Evolutionary conservation across 2,113 vertebrate genomes (phyloP).

Genomic region (Mungos mungo): DNA sequence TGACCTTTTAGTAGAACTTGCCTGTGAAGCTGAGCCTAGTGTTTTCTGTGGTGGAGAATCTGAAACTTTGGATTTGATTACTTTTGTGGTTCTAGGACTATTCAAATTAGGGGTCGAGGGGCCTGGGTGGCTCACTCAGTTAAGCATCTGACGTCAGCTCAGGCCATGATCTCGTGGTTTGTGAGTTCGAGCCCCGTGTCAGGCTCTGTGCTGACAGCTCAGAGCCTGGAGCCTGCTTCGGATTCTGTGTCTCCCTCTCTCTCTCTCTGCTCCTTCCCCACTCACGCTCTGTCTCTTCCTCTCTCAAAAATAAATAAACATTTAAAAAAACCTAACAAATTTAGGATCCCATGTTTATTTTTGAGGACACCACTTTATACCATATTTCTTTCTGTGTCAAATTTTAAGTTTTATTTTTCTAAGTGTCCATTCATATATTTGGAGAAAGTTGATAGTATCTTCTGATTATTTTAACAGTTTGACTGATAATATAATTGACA

Average conservation of each 20-base stretch:
- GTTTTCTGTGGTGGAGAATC: not conserved
- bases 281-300: no score
- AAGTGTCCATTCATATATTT: not conserved
- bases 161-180: no score
- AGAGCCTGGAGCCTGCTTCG: no score
- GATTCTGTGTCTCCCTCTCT: no score
- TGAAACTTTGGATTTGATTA: not conserved
- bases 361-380: not conserved
- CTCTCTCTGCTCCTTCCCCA: no score
- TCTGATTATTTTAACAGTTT: not conserved
- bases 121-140: no score
- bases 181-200: no score
- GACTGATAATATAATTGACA: not conserved
- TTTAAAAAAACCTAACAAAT: not conserved
- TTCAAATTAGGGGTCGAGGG: not conserved
- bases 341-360: accelerated
- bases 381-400: not conserved
- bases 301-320: no score
- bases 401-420: not conserved
- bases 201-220: no score
- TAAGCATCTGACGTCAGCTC: no score
- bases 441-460: not conserved
- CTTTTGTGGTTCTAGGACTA: not conserved
- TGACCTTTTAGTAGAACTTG: not conserved
- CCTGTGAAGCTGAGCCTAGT: not conserved